Percentiles rank a stretch among this genome's conserved stretches.
Evolutionary conservation across 2,797 vertebrate species (phyloP).

Genomic region (Protonibea diacanthus): DNA sequence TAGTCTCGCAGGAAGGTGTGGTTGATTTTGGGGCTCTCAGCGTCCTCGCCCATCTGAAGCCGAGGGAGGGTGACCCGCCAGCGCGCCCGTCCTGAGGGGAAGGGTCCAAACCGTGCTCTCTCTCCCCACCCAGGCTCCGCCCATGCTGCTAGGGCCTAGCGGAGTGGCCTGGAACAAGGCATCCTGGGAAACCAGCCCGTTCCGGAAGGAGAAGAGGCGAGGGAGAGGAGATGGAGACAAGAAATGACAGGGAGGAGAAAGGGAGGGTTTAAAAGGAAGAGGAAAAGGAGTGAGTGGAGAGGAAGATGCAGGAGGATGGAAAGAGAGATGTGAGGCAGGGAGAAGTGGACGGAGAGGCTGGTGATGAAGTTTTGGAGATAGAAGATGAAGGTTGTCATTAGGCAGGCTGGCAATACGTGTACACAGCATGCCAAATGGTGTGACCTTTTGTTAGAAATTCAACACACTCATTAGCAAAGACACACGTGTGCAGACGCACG

Average conservation of each 20-base stretch:
- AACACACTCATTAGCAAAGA: conserved; percentile 49
- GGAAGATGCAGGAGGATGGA: conserved; percentile 22
- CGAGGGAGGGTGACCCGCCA: conserved; percentile 89
- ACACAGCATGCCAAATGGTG: conserved; percentile 42
- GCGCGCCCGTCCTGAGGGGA: conserved; percentile 94
- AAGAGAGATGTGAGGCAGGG: conserved; percentile 30
- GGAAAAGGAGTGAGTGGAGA: neutral
- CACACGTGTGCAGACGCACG: conserved; percentile 51
- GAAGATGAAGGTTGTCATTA: conserved; percentile 37
- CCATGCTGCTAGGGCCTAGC: conserved; percentile 97
- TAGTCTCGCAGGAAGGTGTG: conserved; percentile 99
- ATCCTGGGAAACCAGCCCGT: conserved; percentile 86
- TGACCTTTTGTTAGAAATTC: conserved; percentile 70
- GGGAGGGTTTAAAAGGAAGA: conserved; percentile 15
- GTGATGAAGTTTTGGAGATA: conserved; percentile 42
- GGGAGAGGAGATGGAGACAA: conserved; percentile 41
- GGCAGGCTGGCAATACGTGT: conserved; percentile 37
- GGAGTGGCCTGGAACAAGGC: conserved; percentile 88
- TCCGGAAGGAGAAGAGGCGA: conserved; percentile 56
- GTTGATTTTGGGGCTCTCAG: conserved; percentile 97
- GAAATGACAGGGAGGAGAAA: conserved; percentile 29
- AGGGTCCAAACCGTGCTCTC: conserved; percentile 94
- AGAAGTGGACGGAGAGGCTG: conserved; percentile 50
- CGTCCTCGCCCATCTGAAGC: conserved; percentile 99
- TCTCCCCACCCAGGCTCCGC: conserved; percentile 91